A percentile compares a stretch with the other conserved stretches of the same genome.
Evolutionary conservation across 2,888 invertebrate genomes (phyloP).

Genomic region (Nowickia ferox): DNA sequence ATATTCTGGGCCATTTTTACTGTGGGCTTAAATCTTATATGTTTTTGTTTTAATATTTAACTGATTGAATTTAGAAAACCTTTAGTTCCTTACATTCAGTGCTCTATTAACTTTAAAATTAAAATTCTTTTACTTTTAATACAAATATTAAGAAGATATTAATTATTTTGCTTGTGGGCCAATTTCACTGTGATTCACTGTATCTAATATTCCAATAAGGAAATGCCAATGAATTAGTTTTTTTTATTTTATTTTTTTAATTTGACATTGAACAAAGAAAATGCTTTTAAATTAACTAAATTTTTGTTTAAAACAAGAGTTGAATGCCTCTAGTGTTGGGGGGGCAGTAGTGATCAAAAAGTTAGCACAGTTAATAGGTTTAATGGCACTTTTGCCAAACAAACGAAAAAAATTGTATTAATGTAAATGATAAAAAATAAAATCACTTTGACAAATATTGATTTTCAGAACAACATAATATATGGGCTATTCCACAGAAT

Average conservation of each 20-base stretch:
- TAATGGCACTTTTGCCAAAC: background rate
- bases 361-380: background rate
- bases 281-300: background rate
- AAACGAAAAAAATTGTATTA: background rate
- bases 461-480: no score
- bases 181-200: no score
- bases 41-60: no score
- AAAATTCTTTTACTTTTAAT: background rate
- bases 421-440: no score
- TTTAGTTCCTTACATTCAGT: background rate
- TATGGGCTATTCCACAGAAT: no score
- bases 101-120: background rate
- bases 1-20: no score
- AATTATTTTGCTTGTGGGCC: background rate
- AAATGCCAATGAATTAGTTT: conserved; percentile 49
- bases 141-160: background rate
- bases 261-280: conserved; percentile 38
- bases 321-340: background rate
- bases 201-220: conserved; percentile 54
- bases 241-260: conserved; percentile 30
- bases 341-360: conserved; percentile 7
- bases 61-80: no score
- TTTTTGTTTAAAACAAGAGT: background rate
- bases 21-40: no score
- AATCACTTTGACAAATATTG: no score